Evolutionary conservation across 2,797 vertebrate species (phyloP).

Genomic region (Siniperca undulata): DNA sequence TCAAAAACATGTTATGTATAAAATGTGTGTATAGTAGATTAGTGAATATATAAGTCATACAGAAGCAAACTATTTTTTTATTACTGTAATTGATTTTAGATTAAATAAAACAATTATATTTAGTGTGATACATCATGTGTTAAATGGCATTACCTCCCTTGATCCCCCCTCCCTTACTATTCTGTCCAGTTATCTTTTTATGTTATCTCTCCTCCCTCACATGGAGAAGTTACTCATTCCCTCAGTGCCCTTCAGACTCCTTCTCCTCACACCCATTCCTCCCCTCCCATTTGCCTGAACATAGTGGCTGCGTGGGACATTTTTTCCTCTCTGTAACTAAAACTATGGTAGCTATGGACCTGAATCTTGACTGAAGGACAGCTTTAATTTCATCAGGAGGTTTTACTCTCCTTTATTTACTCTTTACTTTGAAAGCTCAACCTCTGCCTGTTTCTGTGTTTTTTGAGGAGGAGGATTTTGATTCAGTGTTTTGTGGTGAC

Average conservation of each 20-base stretch:
- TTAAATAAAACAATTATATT: neutral
- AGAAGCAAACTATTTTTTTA: neutral
- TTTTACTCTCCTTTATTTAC: neutral
- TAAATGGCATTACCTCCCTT: neutral
- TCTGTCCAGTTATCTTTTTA: neutral
- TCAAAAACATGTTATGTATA: too few species aligned
- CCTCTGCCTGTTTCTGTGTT: neutral
- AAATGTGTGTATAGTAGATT: too few species aligned
- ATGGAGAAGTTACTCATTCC: conserved; percentile 58
- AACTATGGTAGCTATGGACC: neutral
- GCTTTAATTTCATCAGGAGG: conserved; percentile 4
- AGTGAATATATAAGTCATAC: too few species aligned
- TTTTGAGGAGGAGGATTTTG: neutral
- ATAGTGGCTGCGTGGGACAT: neutral
- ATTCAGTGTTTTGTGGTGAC: conserved; percentile 20
- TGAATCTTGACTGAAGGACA: conserved; percentile 9
- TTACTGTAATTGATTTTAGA: neutral
- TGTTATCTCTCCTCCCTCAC: conserved; percentile 29
- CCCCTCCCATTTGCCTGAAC: conserved; percentile 39
- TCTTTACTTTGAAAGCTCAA: neutral
- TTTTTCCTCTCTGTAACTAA: neutral
- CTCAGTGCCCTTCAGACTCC: conserved; percentile 46
- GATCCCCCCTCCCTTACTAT: neutral
- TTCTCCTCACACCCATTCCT: conserved; percentile 34
- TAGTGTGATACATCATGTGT: neutral